Conservation (phyloP, 2,797 vertebrate genomes). For the Oryzias sinensis region DNA sequence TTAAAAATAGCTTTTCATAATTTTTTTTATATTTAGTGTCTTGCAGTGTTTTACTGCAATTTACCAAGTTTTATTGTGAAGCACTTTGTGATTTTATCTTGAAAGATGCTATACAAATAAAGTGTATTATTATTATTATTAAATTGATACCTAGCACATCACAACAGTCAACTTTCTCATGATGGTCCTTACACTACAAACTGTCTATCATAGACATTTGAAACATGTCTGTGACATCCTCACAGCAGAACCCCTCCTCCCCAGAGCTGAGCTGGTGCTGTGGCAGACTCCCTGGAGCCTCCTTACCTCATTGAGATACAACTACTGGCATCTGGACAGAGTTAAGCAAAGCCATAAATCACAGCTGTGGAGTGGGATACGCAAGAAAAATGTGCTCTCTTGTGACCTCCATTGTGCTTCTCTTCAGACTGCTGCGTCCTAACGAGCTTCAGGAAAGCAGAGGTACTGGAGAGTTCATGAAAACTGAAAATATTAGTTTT, state of each 20-base stretch:
- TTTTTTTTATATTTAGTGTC: no score
- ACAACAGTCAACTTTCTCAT: no score
- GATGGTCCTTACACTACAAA: no score
- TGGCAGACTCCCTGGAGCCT: conserved; percentile 63
- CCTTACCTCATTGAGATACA: conserved; percentile 45
- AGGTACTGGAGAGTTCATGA: background rate
- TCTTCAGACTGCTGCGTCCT: conserved; percentile 28
- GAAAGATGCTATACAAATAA: no score
- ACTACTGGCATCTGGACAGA: conserved; percentile 66
- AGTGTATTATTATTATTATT: no score
- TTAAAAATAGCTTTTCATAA: no score
- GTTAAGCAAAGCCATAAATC: conserved; percentile 66
- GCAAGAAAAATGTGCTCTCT: conserved; percentile 36
- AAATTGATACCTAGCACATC: no score
- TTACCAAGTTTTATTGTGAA: no score
- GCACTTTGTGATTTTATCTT: no score
- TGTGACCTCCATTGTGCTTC: conserved; percentile 47
- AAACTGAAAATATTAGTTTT: background rate
- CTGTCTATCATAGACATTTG: background rate
- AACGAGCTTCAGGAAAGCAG: conserved; percentile 6
- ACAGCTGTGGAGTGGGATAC: conserved; percentile 41
- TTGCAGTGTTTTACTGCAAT: no score
- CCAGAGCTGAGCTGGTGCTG: conserved; percentile 44
- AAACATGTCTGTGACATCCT: conserved; percentile 1
- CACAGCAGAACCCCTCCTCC: conserved; percentile 6